phyloP scores from a whole-genome alignment of 2,113 vertebrate genomes.

The Eubucco bourcierii region DNA sequence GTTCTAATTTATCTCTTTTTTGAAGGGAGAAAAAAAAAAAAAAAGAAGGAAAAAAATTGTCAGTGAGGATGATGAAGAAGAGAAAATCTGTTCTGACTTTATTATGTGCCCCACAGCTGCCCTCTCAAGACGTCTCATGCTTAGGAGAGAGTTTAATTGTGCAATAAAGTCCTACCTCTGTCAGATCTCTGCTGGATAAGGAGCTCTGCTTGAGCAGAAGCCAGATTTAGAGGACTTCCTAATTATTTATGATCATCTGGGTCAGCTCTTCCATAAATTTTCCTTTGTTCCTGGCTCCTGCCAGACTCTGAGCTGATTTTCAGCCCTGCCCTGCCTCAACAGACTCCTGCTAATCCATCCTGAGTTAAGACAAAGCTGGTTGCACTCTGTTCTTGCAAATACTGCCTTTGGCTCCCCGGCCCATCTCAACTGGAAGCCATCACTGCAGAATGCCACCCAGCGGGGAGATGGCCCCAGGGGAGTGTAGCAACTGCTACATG shows the following conservation, averaged over 20 bases:
- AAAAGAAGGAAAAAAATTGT: background rate
- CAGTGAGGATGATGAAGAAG: background rate
- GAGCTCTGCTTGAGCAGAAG: background rate
- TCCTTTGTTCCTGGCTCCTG: background rate
- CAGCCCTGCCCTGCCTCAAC: background rate
- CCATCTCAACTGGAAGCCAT: background rate
- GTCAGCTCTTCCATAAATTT: background rate
- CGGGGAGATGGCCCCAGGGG: background rate
- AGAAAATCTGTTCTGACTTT: background rate
- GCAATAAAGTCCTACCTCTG: background rate
- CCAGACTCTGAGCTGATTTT: background rate
- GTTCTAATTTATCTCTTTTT: background rate
- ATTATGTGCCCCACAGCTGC: accelerated
- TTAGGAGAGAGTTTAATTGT: background rate
- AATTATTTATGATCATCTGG: background rate
- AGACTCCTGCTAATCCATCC: background rate
- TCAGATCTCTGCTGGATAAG: background rate
- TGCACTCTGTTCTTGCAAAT: background rate
- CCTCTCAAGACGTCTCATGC: background rate
- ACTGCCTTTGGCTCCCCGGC: background rate
- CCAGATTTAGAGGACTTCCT: background rate
- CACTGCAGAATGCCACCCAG: accelerated
- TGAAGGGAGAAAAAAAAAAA: too few species aligned
- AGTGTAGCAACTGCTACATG: too few species aligned
- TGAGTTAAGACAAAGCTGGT: background rate